These are phyloP conservation scores for Myodes glareolus DNA, from an alignment of 2,113 vertebrate species.

Conservation along the genomic window DNA sequence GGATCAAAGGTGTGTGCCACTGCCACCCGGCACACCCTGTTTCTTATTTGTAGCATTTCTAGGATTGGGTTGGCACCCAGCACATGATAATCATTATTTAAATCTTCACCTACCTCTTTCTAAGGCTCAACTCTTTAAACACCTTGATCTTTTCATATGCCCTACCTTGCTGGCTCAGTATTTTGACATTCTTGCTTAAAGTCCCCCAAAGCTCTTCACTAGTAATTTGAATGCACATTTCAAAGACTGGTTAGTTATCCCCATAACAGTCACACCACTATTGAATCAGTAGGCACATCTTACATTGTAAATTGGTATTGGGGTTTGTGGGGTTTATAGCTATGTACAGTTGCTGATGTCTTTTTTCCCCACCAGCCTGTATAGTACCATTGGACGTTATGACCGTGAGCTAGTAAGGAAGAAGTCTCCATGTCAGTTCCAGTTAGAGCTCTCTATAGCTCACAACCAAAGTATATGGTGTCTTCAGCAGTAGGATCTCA, in stretches of 20 bases:
- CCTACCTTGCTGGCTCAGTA: background rate
- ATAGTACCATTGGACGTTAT: too few species aligned
- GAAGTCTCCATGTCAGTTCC: background rate
- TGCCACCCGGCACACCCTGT: background rate
- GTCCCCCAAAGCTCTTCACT: background rate
- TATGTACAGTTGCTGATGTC: background rate
- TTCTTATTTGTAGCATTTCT: background rate
- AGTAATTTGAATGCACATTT: background rate
- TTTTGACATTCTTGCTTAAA: background rate
- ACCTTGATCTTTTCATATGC: background rate
- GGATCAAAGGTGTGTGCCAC: too few species aligned
- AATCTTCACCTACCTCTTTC: background rate
- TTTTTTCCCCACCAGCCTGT: background rate
- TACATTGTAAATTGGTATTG: background rate
- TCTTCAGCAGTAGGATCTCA: background rate
- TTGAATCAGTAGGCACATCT: background rate
- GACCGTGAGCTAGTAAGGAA: background rate
- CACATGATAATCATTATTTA: background rate
- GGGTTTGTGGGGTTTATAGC: background rate
- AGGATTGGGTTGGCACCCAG: background rate
- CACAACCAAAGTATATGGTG: background rate
- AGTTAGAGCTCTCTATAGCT: background rate
- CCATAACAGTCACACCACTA: background rate
- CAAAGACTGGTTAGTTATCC: background rate
- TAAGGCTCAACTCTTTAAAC: background rate